Conservation (phyloP, 2,888 invertebrate genomes). For the Mongoloraphidia duomilia region DNA sequence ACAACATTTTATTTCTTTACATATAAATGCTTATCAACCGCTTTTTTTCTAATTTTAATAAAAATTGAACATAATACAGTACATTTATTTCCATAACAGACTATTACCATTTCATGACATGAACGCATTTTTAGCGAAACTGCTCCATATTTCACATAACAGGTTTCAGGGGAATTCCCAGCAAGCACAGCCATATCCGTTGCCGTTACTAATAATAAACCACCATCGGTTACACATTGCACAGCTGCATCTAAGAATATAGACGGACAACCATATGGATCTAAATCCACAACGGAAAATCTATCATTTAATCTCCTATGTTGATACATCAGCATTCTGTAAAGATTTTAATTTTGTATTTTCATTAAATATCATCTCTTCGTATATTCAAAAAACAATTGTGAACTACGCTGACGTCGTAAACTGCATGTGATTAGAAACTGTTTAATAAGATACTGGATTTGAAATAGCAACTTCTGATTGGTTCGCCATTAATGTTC, state of each 20-base stretch:
- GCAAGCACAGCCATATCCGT: constrained; percentile 95
- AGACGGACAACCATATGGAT: constrained; percentile 94
- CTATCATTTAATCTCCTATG: constrained; percentile 47
- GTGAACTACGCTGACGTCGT: neutral
- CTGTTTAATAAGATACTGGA: neutral
- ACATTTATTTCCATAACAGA: neutral
- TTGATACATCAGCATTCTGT: constrained; percentile 73
- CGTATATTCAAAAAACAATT: neutral
- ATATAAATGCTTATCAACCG: no score
- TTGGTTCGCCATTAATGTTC: no score
- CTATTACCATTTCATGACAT: constrained; percentile 88
- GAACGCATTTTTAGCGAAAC: constrained; percentile 70
- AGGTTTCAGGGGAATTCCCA: constrained; percentile 90
- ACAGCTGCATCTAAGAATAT: constrained; percentile 84
- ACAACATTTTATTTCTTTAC: neutral
- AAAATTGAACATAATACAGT: neutral
- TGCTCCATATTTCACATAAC: constrained; percentile 85
- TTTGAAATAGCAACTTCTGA: no score
- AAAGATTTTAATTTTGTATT: constrained; percentile 18
- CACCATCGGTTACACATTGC: constrained; percentile 65
- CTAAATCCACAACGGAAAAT: constrained; percentile 86
- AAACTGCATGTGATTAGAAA: no score
- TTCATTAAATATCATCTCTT: neutral
- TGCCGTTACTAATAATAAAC: constrained; percentile 85
- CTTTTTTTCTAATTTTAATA: neutral